These are phyloP conservation scores for Eidolon helvum DNA, from an alignment of 2,113 vertebrate genomes.

Conservation along the genomic window DNA sequence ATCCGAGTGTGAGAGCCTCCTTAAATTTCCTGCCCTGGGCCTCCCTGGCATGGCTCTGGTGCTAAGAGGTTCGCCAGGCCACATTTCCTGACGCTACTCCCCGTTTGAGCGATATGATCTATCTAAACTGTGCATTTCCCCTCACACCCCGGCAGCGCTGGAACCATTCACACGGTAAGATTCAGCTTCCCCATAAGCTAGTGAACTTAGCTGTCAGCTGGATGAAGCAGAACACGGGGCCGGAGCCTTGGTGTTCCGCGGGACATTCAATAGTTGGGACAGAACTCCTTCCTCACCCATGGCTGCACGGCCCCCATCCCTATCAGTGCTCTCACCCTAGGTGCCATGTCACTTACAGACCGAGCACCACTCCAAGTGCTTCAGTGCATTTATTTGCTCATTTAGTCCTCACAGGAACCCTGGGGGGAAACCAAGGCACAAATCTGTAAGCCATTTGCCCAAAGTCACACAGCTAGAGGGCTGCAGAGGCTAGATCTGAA, in stretches of 20 bases:
- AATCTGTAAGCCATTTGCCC: not conserved
- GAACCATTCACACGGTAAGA: not conserved
- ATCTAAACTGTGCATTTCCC: not conserved
- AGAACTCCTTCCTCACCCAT: not conserved
- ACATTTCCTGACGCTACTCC: accelerated
- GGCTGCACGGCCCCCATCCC: accelerated
- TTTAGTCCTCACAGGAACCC: not conserved
- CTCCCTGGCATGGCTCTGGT: not conserved
- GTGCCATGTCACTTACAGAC: not conserved
- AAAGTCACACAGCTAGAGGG: not conserved
- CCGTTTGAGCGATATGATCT: not conserved
- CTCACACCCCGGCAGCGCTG: too few relatives aligned
- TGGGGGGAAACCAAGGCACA: not conserved
- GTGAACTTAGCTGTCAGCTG: not conserved
- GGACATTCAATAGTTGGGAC: too few relatives aligned
- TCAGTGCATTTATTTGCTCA: not conserved
- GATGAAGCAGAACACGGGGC: not conserved
- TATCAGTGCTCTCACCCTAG: accelerated
- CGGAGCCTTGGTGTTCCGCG: accelerated
- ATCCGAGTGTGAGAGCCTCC: not conserved
- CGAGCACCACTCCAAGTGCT: accelerated
- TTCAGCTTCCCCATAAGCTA: too few relatives aligned
- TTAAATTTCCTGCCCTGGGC: not conserved
- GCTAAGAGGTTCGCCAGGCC: not conserved
- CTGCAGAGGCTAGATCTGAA: not conserved